Evolutionary conservation across 2,888 invertebrate species (phyloP), one percentile per base, ranked within the genome.

Genomic region (Eulithis prunata): DNA sequence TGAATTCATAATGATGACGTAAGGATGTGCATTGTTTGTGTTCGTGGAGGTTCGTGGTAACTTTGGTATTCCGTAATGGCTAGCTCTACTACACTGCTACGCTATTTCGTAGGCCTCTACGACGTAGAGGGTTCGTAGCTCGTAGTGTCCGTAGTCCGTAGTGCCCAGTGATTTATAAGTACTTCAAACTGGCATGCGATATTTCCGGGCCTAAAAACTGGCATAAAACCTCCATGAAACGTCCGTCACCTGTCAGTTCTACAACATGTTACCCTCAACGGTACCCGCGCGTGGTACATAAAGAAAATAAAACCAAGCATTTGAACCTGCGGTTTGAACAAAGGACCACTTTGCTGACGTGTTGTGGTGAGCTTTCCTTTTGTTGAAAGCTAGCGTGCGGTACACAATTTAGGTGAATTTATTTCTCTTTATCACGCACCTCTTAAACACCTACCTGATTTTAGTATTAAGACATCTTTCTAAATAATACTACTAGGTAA

Each of bases 291-390:
- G 58, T 60, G 52, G 46, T 57, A 49, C 49, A 49, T 41, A 51
- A 56, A 62, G 56, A 28, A 62, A 70, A 70, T 66, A 66, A 68
- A 70, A 70, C 55, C 60, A 54, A 51, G 28, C 49, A 3, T 49
- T 49, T 49, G 49, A 49, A 49, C 21, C 21, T 21, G 49, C 21
- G 49, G 49, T 49, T 49, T 51, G 61, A 69, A 72, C 68, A 72
- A 72, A 66, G 63, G 61, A 72, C 63, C 71, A 63, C 58, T 72
- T 70, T 65, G 61, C 53, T 28, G 64, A 60, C 64, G 63, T 54
- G 53, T 70, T 67, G 67, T 67, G 56, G 62, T 46, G 62, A 59
- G 65, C 11, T 46, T 62, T 41, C 59, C 64, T 69, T 63, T 67
- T 70, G 68, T 66, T 59, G 32, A 65, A 51, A 64, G 57, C 56